These are phyloP conservation scores for Orchesella cincta DNA, from an alignment of 1,140 invertebrate species.

Conservation along the genomic window DNA sequence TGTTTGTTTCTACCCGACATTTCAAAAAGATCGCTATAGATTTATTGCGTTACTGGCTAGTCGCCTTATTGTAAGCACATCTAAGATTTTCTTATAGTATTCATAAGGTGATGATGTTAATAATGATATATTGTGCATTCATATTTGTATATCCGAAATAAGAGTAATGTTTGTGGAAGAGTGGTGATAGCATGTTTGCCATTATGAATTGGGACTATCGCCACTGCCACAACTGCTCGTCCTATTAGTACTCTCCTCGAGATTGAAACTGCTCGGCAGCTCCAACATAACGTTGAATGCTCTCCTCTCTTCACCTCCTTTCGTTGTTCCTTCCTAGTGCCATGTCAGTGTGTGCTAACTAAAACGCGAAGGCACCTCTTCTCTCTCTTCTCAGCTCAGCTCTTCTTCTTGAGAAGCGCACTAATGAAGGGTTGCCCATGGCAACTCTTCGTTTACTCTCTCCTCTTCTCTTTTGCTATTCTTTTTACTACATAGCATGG, in stretches of 20 bases:
- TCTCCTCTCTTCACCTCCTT: too few relatives aligned
- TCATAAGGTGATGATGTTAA: neutral
- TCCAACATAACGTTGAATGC: too few relatives aligned
- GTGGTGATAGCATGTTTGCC: slow-evolving; percentile 3
- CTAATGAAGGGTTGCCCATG: slow-evolving; percentile 42
- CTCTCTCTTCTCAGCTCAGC: slow-evolving; percentile 7
- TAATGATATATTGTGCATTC: neutral
- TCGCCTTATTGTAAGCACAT: too few relatives aligned
- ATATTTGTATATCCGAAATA: neutral
- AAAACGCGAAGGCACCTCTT: slow-evolving; percentile 8
- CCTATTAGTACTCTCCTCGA: too few relatives aligned
- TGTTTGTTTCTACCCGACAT: too few relatives aligned
- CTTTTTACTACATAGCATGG: neutral
- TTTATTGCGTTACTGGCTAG: too few relatives aligned
- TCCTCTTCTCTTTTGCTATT: slow-evolving; percentile 12
- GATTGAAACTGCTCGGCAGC: too few relatives aligned
- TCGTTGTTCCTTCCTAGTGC: too few relatives aligned
- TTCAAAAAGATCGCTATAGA: too few relatives aligned
- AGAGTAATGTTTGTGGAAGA: neutral
- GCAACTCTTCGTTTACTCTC: slow-evolving; percentile 43
- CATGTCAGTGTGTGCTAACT: too few relatives aligned
- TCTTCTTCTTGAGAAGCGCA: slow-evolving; percentile 32
- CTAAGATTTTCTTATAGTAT: too few relatives aligned
- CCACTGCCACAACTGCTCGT: too few relatives aligned
- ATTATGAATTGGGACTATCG: neutral